Evolutionary conservation across 37 sponge, comb jelly and placozoan species (phyloP).

Genomic region (Chondrilla cf. caribensis): DNA sequence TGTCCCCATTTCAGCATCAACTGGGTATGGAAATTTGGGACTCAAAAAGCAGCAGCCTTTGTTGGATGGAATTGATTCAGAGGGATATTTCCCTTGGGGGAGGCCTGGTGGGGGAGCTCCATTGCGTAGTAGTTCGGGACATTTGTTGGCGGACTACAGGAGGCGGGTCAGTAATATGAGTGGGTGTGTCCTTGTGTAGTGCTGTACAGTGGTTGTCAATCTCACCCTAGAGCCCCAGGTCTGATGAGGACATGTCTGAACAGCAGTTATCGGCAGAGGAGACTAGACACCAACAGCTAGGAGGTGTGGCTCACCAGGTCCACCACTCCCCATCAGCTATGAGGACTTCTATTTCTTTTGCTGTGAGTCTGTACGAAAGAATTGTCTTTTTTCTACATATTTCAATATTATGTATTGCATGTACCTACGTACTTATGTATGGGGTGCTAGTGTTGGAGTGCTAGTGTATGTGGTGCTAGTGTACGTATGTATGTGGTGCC

Average conservation of each 20-base stretch:
- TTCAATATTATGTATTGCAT: too few species aligned
- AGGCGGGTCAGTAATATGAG: not conserved
- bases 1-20: too few species aligned
- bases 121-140: conserved; percentile 29
- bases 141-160: conserved; percentile 19
- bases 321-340: not conserved
- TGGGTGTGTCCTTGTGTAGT: not conserved
- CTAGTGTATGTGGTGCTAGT: not conserved
- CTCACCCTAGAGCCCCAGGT: not conserved
- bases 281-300: too few species aligned
- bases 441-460: not conserved
- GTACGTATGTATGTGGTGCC: conserved; percentile 9
- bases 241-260: too few species aligned
- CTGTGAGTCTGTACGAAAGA: not conserved
- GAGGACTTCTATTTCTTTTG: conserved; percentile 16
- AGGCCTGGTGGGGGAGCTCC: conserved; percentile 54
- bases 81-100: conserved; percentile 52
- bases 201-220: not conserved
- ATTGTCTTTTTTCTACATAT: too few species aligned
- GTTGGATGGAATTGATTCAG: not conserved
- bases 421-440: not conserved
- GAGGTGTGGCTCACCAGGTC: too few species aligned
- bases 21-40: too few species aligned
- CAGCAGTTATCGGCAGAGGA: too few species aligned
- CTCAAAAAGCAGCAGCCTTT: not conserved